These are phyloP conservation scores for Ophiothrix spiculata DNA, from an alignment of 35 echinoderm and acorn worm species.

Conservation along the genomic window DNA sequence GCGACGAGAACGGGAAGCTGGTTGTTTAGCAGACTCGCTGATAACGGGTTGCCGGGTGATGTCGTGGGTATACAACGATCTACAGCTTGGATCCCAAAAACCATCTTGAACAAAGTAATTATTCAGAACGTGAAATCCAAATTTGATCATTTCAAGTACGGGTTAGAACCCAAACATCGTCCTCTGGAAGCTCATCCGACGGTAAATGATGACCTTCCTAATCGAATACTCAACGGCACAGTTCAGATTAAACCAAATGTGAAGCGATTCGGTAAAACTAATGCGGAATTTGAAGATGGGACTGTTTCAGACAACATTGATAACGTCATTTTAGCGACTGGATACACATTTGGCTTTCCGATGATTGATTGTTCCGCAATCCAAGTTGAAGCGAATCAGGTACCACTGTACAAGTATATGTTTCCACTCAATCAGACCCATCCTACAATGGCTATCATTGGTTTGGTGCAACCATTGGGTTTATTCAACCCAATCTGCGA, in stretches of 20 bases:
- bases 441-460: slow-evolving; percentile 67
- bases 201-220: slow-evolving; percentile 71
- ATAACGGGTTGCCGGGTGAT: too few relatives aligned
- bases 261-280: slow-evolving; percentile 49
- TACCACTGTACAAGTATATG: slow-evolving; percentile 82
- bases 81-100: slow-evolving; percentile 6
- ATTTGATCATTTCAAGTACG: slow-evolving; percentile 56
- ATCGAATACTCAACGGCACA: slow-evolving; percentile 56
- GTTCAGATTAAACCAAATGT: slow-evolving; percentile 70
- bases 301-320: slow-evolving; percentile 79
- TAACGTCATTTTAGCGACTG: slow-evolving; percentile 74
- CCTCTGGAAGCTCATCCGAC: slow-evolving; percentile 39
- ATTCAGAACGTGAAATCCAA: not conserved
- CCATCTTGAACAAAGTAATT: not conserved
- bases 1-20: too few relatives aligned
- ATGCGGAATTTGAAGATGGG: slow-evolving; percentile 78
- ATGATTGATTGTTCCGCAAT: slow-evolving; percentile 57
- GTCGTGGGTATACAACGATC: too few relatives aligned
- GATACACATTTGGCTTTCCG: slow-evolving; percentile 73
- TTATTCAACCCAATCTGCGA: slow-evolving; percentile 78
- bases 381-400: slow-evolving; percentile 58
- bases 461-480: slow-evolving; percentile 67
- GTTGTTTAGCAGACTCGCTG: too few relatives aligned
- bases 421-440: slow-evolving; percentile 51
- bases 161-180: slow-evolving; percentile 48